Evolutionary conservation across 2,113 vertebrate genomes (phyloP), one percentile per base, ranked within the genome.

Genomic region (Mus pahari): DNA sequence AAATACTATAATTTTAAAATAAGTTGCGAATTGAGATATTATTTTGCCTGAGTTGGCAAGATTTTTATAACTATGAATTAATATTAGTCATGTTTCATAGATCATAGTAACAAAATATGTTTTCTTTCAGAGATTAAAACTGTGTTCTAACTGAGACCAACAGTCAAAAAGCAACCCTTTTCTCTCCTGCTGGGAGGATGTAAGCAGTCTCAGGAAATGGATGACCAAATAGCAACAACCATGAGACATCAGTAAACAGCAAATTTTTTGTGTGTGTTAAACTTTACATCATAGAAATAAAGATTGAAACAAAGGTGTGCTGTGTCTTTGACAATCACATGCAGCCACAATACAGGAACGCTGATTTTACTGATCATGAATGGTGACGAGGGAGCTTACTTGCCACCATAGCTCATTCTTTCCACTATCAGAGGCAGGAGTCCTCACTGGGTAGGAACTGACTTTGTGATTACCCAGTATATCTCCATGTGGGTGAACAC

Each of bases 71-170:
- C 11, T 89, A 86, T 39, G 3, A 10, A 83, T 9, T 53, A 4
- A 55, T 62, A 4, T 45, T 20, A 60, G 68, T 14, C 28, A 8
- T 74, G 68, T 94, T 92, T 91, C 31, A 81, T 77, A 83, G 68
- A 90, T 45, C 77, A 89, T 93, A 73, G 14, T 45, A 58, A 10
- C 53, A 93, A 83, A 91, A 26, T 58, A 66, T 16, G 71, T 96
- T 70, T 5, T 19, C 14, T 83, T 92, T 83, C 7, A 20, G 7
- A 62, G 66, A n/a, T 82, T 73, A 22, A 74, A 62, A 39, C 28
- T 68, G 0, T 88, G 19, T 84, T 86, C 33, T 90, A 83, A 4
- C 70, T 84, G 70, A 90, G 14, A 78, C 58, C 36, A 82, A 77
- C 4, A n/a, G 3, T 2, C 81, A 94, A 89, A 13, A 55, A 86